phyloP scores from a whole-genome alignment of 2,797 vertebrate genomes.

The Salarias fasciatus region DNA sequence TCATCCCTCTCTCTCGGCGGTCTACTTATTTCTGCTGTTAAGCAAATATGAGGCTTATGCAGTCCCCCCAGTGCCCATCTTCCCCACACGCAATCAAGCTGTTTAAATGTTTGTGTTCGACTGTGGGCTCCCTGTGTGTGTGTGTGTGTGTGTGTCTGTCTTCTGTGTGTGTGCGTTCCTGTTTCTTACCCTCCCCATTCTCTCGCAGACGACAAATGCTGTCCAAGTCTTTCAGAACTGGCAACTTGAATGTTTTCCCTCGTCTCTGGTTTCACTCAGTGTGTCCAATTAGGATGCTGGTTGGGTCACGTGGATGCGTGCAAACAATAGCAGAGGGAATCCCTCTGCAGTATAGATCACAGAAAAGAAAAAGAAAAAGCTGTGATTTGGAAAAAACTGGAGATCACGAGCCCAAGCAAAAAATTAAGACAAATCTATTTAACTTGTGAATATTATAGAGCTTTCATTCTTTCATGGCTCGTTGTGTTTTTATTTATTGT shows the following conservation, averaged over 20 bases:
- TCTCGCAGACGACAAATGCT: constrained; percentile 37
- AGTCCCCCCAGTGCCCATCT: constrained; percentile 30
- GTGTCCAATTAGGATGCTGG: constrained; percentile 21
- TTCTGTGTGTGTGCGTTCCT: constrained; percentile 15
- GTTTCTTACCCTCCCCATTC: constrained; percentile 23
- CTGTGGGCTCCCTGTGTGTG: constrained; percentile 36
- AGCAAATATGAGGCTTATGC: constrained; percentile 61
- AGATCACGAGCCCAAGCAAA: no score
- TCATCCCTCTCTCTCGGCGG: constrained; percentile 43
- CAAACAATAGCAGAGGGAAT: constrained; percentile 8
- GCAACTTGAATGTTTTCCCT: constrained; percentile 30
- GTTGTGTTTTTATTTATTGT: no score
- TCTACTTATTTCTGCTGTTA: constrained; percentile 59
- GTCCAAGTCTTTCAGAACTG: constrained; percentile 41
- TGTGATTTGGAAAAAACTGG: background rate
- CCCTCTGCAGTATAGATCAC: constrained; percentile 14
- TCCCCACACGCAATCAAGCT: constrained; percentile 65
- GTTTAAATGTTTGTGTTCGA: constrained; percentile 79
- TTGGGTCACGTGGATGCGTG: constrained; percentile 16
- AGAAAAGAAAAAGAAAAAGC: background rate
- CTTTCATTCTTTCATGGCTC: no score
- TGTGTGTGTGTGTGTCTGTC: constrained; percentile 12
- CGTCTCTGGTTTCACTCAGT: constrained; percentile 26
- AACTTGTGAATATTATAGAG: no score
- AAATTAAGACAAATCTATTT: no score